Evolutionary conservation across 2,113 vertebrate species (phyloP).

Genomic region (Sardina pilchardus): DNA sequence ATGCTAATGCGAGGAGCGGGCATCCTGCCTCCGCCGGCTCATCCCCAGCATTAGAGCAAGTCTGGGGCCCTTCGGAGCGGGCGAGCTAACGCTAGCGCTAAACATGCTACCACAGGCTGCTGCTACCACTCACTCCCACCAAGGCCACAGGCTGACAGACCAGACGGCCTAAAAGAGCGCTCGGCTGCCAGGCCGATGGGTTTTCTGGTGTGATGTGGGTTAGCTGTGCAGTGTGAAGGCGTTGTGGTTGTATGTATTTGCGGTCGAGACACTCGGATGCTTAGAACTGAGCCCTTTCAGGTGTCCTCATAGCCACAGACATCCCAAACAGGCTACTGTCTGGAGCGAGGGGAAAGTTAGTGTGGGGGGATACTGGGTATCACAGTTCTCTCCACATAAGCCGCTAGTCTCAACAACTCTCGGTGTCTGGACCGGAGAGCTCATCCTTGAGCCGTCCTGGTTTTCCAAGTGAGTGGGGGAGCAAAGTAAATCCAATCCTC

Average conservation of each 20-base stretch:
- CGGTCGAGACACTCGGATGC: neutral
- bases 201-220: neutral
- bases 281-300: neutral
- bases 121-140: neutral
- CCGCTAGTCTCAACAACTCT: conserved; percentile 3
- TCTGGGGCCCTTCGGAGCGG: neutral
- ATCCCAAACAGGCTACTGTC: conserved; percentile 1
- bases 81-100: neutral
- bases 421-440: neutral
- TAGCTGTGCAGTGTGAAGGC: neutral
- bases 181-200: neutral
- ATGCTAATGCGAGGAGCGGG: conserved; percentile 59
- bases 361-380: neutral
- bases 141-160: neutral
- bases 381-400: neutral
- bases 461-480: neutral
- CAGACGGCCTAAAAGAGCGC: neutral
- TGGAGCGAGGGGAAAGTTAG: neutral
- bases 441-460: neutral
- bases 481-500: neutral
- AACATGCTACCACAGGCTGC: neutral
- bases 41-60: conserved; percentile 52
- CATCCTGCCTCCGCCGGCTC: conserved; percentile 51
- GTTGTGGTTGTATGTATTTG: neutral
- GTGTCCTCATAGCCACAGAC: neutral